These are phyloP conservation scores for Oplegnathus fasciatus DNA, from an alignment of 2,113 vertebrate species.

Conservation along the genomic window DNA sequence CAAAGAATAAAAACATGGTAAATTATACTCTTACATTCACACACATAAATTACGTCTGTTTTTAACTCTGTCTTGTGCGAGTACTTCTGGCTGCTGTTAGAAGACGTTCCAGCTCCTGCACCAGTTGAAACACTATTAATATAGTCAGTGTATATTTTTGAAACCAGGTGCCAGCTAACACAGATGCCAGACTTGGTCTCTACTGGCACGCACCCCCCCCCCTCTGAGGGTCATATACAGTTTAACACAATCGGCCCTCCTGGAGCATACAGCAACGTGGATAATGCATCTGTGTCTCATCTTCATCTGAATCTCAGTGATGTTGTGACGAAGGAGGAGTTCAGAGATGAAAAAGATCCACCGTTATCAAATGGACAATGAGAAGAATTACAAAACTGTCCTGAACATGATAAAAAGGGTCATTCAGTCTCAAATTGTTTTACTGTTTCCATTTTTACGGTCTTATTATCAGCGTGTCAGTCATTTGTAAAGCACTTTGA, in stretches of 20 bases:
- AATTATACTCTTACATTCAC: neutral
- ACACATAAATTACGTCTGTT: too few relatives aligned
- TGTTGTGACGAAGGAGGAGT: neutral
- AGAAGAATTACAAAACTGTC: neutral
- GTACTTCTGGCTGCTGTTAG: slow-evolving; percentile 8
- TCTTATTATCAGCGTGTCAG: neutral
- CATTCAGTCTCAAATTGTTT: neutral
- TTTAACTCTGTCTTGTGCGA: neutral
- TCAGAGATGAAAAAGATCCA: neutral
- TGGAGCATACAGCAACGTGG: neutral
- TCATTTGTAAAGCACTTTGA: neutral
- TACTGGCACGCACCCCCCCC: neutral
- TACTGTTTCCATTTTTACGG: neutral
- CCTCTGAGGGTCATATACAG: neutral
- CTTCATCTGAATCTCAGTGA: neutral
- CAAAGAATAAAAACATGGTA: neutral
- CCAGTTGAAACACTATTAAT: neutral
- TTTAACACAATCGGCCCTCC: neutral
- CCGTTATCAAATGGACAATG: neutral
- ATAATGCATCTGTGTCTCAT: neutral
- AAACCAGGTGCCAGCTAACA: slow-evolving; percentile 12
- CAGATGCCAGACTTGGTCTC: slow-evolving; percentile 20
- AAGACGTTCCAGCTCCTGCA: neutral
- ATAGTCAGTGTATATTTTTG: slow-evolving; percentile 29
- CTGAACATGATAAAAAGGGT: neutral